These are phyloP conservation scores for Mugil cephalus DNA, from an alignment of 2,113 vertebrate species.

Conservation along the genomic window DNA sequence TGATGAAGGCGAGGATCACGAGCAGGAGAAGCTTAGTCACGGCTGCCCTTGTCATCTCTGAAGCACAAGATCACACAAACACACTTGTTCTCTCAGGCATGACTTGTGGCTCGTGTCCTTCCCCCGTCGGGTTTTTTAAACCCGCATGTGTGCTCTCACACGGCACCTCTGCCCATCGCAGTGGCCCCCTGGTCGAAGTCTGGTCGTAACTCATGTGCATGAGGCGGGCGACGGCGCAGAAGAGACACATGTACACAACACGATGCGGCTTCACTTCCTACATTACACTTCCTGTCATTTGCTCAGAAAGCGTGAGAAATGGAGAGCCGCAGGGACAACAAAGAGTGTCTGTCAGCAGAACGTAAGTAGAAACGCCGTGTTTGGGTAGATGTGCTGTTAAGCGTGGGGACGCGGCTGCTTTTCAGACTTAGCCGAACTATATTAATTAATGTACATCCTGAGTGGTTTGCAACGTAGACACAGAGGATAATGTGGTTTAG, in stretches of 20 bases:
- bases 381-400: neutral
- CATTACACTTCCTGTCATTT: constrained; percentile 76
- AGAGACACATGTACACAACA: neutral
- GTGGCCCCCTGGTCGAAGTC: neutral
- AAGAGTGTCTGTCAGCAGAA: constrained; percentile 19
- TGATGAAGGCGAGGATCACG: constrained; percentile 85
- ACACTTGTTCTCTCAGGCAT: constrained; percentile 13
- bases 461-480: neutral
- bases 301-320: constrained; percentile 58
- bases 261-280: constrained; percentile 67
- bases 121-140: constrained; percentile 22
- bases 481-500: neutral
- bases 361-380: constrained; percentile 55
- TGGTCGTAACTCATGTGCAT: constrained; percentile 1
- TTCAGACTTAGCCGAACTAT: neutral
- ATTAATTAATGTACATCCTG: neutral
- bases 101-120: constrained; percentile 32
- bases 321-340: constrained; percentile 19
- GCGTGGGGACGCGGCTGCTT: neutral
- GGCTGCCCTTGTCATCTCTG: constrained; percentile 83
- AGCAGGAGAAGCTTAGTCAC: constrained; percentile 85
- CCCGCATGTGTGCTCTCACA: constrained; percentile 4
- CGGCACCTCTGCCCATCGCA: neutral
- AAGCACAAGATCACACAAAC: constrained; percentile 55
- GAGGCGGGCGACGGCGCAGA: neutral